A percentile compares a stretch with the other conserved stretches of the same genome.
Evolutionary conservation across 2,113 vertebrate genomes (phyloP).

Genomic region (Columba livia): DNA sequence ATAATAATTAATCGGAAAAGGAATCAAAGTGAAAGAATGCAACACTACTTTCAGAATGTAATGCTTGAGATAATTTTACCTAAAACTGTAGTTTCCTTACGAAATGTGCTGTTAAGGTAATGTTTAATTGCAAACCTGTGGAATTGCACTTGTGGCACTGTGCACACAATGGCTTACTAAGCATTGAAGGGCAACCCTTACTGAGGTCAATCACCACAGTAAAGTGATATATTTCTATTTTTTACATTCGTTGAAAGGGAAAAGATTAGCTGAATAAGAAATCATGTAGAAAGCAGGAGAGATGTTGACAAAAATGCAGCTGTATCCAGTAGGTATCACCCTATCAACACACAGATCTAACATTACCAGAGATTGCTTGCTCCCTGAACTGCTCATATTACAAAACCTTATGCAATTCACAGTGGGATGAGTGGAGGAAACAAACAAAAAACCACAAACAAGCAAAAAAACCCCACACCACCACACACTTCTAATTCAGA

Average conservation of each 20-base stretch:
- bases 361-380: accelerated
- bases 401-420: neutral
- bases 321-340: neutral
- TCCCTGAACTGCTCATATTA: neutral
- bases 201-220: neutral
- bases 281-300: neutral
- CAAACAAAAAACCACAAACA: no score
- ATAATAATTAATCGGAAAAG: neutral
- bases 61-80: neutral
- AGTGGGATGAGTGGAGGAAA: neutral
- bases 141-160: neutral
- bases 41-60: neutral
- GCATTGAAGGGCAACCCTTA: neutral
- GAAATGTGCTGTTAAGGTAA: neutral
- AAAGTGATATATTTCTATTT: neutral
- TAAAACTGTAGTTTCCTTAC: neutral
- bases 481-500: neutral
- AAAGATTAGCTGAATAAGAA: neutral
- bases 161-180: neutral
- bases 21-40: neutral
- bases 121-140: neutral
- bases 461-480: no score
- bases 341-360: neutral
- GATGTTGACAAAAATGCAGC: neutral
- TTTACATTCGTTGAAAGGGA: neutral